These are phyloP conservation scores for Watsonalla binaria DNA, from an alignment of 2,888 invertebrate species.

Conservation along the genomic window DNA sequence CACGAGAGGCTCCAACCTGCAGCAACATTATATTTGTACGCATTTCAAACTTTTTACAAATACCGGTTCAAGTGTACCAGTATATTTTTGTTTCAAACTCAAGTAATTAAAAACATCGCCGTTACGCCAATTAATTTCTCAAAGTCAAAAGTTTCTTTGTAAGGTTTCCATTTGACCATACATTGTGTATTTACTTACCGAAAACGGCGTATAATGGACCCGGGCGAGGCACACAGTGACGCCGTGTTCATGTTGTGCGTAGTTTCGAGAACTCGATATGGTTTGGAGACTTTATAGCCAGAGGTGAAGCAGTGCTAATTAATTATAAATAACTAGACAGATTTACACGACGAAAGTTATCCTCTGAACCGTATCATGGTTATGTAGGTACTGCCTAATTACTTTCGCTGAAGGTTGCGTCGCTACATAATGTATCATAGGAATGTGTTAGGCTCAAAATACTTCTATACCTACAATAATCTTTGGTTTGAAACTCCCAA, in stretches of 20 bases:
- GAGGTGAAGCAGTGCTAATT: slow-evolving; percentile 45
- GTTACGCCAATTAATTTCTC: slow-evolving; percentile 75
- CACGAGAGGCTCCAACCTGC: no score
- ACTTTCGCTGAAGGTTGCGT: slow-evolving; percentile 10
- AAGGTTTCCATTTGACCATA: slow-evolving; percentile 31
- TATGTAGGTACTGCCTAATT: slow-evolving; percentile 39
- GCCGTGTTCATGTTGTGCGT: slow-evolving; percentile 17
- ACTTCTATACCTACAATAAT: no score
- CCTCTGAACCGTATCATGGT: slow-evolving; percentile 18
- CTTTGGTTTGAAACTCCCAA: no score
- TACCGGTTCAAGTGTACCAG: slow-evolving; percentile 13
- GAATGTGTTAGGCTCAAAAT: not conserved
- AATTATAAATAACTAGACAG: slow-evolving; percentile 52
- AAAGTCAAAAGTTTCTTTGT: slow-evolving; percentile 58
- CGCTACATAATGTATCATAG: not conserved
- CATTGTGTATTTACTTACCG: slow-evolving; percentile 12
- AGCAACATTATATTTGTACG: not conserved
- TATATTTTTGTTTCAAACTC: slow-evolving; percentile 38
- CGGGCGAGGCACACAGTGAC: slow-evolving; percentile 8
- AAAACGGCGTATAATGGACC: not conserved
- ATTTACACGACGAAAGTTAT: slow-evolving; percentile 30
- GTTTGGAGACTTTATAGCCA: slow-evolving; percentile 52
- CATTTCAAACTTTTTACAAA: not conserved
- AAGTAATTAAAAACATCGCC: slow-evolving; percentile 59
- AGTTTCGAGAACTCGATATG: slow-evolving; percentile 53